phyloP scores from a whole-genome alignment of 92 coral and sea anemone genomes.

The Pocillopora meandrina region DNA sequence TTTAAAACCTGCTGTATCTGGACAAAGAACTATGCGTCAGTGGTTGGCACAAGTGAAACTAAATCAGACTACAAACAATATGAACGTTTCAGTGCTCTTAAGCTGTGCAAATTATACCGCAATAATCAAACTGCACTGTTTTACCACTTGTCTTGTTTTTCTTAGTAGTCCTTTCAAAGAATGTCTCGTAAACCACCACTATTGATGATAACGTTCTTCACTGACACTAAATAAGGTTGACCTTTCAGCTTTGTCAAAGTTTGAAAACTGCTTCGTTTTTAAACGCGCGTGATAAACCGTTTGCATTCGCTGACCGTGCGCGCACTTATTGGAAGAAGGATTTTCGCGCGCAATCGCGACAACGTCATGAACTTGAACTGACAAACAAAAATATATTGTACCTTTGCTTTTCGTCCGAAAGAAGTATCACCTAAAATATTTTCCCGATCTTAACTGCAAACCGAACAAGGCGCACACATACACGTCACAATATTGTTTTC shows the following conservation, averaged over 20 bases:
- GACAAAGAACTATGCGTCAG: neutral
- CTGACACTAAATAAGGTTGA: no score
- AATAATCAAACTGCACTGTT: no score
- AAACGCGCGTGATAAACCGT: neutral
- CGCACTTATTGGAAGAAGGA: neutral
- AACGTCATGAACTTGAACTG: neutral
- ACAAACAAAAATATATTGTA: neutral
- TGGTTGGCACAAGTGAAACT: neutral
- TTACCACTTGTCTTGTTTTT: no score
- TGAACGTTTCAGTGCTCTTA: neutral
- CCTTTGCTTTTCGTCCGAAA: neutral
- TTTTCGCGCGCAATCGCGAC: neutral
- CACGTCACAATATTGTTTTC: conserved; percentile 18
- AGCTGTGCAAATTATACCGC: no score
- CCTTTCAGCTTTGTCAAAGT: no score
- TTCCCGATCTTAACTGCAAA: neutral
- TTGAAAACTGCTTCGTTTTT: no score
- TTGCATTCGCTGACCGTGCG: conserved; percentile 2
- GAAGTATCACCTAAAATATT: neutral
- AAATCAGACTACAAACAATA: neutral
- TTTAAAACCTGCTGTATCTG: neutral
- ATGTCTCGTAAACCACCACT: no score
- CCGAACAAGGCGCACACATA: neutral
- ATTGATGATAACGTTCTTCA: no score
- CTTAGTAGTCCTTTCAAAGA: no score